phyloP scores from a whole-genome alignment of 2,888 invertebrate genomes.

The Drosophila engyochracea region DNA sequence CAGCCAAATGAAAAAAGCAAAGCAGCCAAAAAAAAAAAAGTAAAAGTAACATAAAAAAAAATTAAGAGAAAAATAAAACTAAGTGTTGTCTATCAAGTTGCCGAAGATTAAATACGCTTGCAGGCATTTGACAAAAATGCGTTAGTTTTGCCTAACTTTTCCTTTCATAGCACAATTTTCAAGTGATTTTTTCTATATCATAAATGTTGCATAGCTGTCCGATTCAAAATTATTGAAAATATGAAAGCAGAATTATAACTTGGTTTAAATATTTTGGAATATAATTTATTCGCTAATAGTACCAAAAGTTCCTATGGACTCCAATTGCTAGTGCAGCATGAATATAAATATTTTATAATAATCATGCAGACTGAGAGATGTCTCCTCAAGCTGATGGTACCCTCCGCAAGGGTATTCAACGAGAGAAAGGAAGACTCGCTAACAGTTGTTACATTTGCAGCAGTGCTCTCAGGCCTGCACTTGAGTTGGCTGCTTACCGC shows the following conservation, averaged over 20 bases:
- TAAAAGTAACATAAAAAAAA: constrained; percentile 11
- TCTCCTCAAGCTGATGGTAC: background rate
- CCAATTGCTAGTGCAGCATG: background rate
- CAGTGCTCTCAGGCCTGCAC: constrained; percentile 28
- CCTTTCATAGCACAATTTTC: no score
- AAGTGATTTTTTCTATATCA: background rate
- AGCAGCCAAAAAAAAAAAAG: background rate
- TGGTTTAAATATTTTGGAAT: background rate
- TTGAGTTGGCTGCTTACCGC: constrained; percentile 71
- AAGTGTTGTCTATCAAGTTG: background rate
- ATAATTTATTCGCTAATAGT: background rate
- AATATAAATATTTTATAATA: background rate
- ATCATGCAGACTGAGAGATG: background rate
- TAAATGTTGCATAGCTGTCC: background rate
- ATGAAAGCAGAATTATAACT: background rate
- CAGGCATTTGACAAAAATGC: background rate
- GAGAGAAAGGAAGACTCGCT: constrained; percentile 15
- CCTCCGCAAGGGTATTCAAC: constrained; percentile 2
- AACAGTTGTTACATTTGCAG: constrained; percentile 41
- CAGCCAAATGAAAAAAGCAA: constrained; percentile 17
- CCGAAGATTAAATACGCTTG: background rate
- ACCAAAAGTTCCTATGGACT: background rate
- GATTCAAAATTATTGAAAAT: background rate
- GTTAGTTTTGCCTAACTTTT: background rate
- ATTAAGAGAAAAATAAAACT: background rate